Evolutionary conservation across 2,113 vertebrate genomes (phyloP), one percentile per base, ranked within the genome.

Genomic region (Poeciliopsis retropinna): DNA sequence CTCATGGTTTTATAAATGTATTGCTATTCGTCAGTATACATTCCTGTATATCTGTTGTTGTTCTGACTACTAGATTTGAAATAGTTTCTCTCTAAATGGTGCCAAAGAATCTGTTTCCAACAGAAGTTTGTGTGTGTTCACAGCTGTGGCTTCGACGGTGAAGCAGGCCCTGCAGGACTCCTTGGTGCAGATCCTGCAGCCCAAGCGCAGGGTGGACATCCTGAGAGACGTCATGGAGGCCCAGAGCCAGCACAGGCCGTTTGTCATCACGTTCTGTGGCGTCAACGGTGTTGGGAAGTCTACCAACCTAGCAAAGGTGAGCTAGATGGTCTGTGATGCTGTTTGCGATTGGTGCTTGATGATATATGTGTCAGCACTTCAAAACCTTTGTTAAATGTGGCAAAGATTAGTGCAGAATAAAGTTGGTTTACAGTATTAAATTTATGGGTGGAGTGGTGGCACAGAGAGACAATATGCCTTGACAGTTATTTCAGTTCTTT

Each of bases 231-330:
- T 99, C 80, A 95, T 99, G 95, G 98, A 99, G 0, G 96, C 98
- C 0, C 96, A 96, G 76, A 95, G 94, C 65, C 96, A 95, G 62
- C 95, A 87, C 61, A 95, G 95, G 31, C 98, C 98, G 4, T 99
- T 98, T 0, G 95, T 99, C 30, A 93, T 99, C 34, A 98, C 98
- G 0, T 99, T 99, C 70, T 99, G 98, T 14, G 98, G 98, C 0
- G 98, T 99, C 75, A 99, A 99, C 0, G 98, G 98, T 0, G 98
- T 99, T 0, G 98, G 98, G 19, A 99, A 99, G 67, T 99, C 98
- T 67, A 99, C 98, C 68, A 99, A 99, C 86, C 92, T 99, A 74
- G 98, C 98, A 84, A 99, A 99, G 96, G 98, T 96, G 25, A 85
- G 44, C 30, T 68, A 32, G 37, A 39, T 17, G 5, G n/a, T 28